phyloP scores from a whole-genome alignment of 2,797 vertebrate species.

The Silurus aristotelis region DNA sequence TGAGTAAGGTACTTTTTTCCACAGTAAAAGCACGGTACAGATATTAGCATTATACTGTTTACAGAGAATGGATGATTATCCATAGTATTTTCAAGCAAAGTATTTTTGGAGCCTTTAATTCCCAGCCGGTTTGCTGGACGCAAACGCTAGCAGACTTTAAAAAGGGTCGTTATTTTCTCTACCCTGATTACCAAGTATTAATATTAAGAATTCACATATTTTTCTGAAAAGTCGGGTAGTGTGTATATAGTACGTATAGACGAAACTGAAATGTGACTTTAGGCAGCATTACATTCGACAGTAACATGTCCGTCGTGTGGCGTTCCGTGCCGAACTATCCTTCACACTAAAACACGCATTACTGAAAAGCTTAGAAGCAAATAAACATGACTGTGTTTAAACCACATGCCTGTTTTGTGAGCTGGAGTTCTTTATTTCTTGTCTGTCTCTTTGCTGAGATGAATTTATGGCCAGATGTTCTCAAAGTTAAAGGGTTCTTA shows the following conservation, averaged over 20 bases:
- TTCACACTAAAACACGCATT: constrained; percentile 5
- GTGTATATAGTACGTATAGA: neutral
- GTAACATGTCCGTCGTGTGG: neutral
- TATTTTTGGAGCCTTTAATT: constrained; percentile 40
- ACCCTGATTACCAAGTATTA: neutral
- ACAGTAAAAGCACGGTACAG: constrained; percentile 45
- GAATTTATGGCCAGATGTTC: constrained; percentile 32
- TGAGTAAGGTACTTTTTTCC: constrained; percentile 13
- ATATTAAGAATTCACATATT: constrained; percentile 17
- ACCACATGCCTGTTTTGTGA: neutral
- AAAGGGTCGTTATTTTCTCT: constrained; percentile 16
- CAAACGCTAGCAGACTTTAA: neutral
- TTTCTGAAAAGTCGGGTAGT: constrained; percentile 24
- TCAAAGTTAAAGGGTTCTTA: constrained; percentile 64
- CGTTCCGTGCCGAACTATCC: constrained; percentile 41
- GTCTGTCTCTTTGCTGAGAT: constrained; percentile 34
- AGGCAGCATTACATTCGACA: neutral
- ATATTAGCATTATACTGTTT: constrained; percentile 49
- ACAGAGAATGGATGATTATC: constrained; percentile 39
- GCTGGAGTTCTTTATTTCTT: constrained; percentile 15
- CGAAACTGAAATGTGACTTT: neutral
- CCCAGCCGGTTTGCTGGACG: constrained; percentile 7
- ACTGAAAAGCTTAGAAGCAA: neutral
- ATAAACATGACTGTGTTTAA: neutral
- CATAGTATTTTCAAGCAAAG: constrained; percentile 66